phyloP scores from a whole-genome alignment of 2,888 invertebrate species.

The Tineola bisselliella region DNA sequence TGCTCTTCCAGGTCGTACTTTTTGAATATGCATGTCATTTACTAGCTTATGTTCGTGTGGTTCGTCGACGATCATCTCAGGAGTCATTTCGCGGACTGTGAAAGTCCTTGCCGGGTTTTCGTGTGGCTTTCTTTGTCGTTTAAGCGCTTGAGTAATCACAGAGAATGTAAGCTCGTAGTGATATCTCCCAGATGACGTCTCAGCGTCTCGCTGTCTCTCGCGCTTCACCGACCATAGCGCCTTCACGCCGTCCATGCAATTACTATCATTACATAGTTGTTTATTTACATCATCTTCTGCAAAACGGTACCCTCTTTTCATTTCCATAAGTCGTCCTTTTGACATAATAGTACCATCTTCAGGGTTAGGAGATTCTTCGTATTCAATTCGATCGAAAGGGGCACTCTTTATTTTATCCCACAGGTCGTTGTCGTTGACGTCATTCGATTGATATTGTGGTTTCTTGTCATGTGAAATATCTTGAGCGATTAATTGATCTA shows the following conservation, averaged over 20 bases:
- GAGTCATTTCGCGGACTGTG: slow-evolving; percentile 65
- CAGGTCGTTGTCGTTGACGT: slow-evolving; percentile 51
- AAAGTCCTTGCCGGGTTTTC: slow-evolving; percentile 71
- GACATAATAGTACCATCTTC: slow-evolving; percentile 74
- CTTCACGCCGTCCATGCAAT: slow-evolving; percentile 62
- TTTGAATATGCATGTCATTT: slow-evolving; percentile 20
- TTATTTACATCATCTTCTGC: slow-evolving; percentile 51
- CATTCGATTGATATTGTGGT: slow-evolving; percentile 28
- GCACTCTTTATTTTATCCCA: slow-evolving; percentile 61
- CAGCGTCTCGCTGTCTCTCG: slow-evolving; percentile 70
- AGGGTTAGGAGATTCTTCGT: slow-evolving; percentile 57
- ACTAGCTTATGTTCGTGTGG: slow-evolving; percentile 25
- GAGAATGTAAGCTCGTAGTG: slow-evolving; percentile 75
- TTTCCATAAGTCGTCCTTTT: slow-evolving; percentile 69
- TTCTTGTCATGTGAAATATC: slow-evolving; percentile 31
- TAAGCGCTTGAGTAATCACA: slow-evolving; percentile 64
- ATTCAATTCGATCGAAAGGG: slow-evolving; percentile 44
- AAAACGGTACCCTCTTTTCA: slow-evolving; percentile 63
- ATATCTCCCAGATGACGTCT: slow-evolving; percentile 49
- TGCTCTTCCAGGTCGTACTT: slow-evolving; percentile 35
- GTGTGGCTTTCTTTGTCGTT: slow-evolving; percentile 50
- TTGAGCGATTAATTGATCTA: slow-evolving; percentile 56
- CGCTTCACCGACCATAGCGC: slow-evolving; percentile 77
- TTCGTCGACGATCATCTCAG: slow-evolving; percentile 31
- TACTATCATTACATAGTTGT: slow-evolving; percentile 41